phyloP scores from a whole-genome alignment of 1,140 invertebrate species.

The Schlechtendalia chinensis region DNA sequence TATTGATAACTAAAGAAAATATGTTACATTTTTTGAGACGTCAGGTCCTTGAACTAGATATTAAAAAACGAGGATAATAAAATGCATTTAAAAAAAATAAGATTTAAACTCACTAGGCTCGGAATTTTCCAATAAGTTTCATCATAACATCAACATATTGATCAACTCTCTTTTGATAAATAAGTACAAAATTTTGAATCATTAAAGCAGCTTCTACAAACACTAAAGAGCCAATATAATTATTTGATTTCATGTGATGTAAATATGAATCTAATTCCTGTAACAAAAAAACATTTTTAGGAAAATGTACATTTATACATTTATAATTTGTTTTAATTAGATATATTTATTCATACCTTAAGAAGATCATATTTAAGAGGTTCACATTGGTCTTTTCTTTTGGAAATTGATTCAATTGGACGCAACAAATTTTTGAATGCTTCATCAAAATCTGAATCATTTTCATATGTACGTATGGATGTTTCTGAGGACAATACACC shows the following conservation, averaged over 20 bases:
- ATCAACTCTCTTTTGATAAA: slow-evolving; percentile 61
- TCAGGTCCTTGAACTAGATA: not conserved
- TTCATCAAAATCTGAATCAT: slow-evolving; percentile 46
- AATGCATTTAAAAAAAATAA: not conserved
- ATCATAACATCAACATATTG: slow-evolving; percentile 57
- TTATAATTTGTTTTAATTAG: too few species aligned
- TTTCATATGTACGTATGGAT: slow-evolving; percentile 21
- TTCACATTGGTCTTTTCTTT: slow-evolving; percentile 19
- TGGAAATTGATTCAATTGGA: not conserved
- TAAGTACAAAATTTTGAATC: slow-evolving; percentile 59
- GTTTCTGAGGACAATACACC: not conserved
- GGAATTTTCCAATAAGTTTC: slow-evolving; percentile 56
- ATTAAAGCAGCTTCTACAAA: slow-evolving; percentile 61
- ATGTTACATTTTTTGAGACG: too few species aligned
- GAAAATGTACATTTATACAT: not conserved
- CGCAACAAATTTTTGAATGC: slow-evolving; percentile 43
- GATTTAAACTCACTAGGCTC: slow-evolving; percentile 40
- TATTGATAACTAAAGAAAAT: too few species aligned
- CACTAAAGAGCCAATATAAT: slow-evolving; percentile 57
- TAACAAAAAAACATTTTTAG: slow-evolving; percentile 8
- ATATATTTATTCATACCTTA: slow-evolving; percentile 33
- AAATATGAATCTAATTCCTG: slow-evolving; percentile 52
- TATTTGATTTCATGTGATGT: slow-evolving; percentile 50
- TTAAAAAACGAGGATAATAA: not conserved
- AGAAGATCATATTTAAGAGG: slow-evolving; percentile 32